Evolutionary conservation across 1,140 invertebrate species (phyloP).

Genomic region (Caenorhabditis inopinata): DNA sequence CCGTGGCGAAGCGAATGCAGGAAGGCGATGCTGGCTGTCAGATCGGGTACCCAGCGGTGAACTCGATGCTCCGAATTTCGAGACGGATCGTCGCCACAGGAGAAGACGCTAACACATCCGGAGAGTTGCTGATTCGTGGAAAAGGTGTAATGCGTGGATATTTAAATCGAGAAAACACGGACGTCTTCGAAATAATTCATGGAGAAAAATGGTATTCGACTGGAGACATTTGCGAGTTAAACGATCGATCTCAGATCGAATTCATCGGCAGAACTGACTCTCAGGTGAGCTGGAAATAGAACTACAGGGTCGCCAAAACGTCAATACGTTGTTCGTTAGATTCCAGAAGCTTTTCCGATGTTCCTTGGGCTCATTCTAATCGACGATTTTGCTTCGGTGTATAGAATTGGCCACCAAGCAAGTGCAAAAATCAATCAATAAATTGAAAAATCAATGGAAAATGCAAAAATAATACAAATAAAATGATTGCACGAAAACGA

Average conservation of each 20-base stretch:
- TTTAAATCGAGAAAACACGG: neutral
- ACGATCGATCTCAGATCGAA: neutral
- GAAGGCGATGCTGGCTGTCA: constrained; percentile 42
- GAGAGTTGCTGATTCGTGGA: constrained; percentile 22
- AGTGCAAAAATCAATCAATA: too few species aligned
- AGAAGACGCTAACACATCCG: neutral
- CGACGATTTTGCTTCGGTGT: too few species aligned
- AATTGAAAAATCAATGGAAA: too few species aligned
- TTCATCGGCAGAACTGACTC: constrained; percentile 46
- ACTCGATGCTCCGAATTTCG: constrained; percentile 9
- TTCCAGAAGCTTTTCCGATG: too few species aligned
- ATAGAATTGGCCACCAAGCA: too few species aligned
- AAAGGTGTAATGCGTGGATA: constrained; percentile 46
- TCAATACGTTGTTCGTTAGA: too few species aligned
- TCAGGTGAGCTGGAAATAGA: too few species aligned
- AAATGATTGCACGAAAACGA: too few species aligned
- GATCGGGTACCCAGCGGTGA: constrained; percentile 37
- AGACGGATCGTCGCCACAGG: too few species aligned
- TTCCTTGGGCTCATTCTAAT: too few species aligned
- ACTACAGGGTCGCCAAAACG: too few species aligned
- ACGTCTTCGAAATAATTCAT: constrained; percentile 5
- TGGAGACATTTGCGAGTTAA: constrained; percentile 32
- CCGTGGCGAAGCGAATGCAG: constrained; percentile 43
- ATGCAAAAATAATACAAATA: too few species aligned
- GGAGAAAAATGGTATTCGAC: constrained; percentile 26